A percentile compares a stretch with the other conserved stretches of the same genome.
These are phyloP conservation scores for Meandrina meandrites DNA, from an alignment of 92 coral and sea anemone species.

Conservation along the genomic window DNA sequence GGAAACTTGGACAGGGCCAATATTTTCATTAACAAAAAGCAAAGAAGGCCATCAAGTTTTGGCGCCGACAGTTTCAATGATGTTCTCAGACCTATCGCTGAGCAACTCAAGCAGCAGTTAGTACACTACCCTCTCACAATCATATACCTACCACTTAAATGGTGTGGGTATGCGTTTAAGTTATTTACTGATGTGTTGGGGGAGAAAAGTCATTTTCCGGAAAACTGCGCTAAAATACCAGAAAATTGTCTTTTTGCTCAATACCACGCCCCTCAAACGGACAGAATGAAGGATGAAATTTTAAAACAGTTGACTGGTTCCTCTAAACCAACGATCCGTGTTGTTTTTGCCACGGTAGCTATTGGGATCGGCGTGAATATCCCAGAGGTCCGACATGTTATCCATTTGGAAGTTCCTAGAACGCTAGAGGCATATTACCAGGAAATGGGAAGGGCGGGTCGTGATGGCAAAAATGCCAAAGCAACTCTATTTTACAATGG, in stretches of 20 bases:
- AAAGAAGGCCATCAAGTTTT: conserved; percentile 26
- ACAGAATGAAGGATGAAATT: conserved; percentile 56
- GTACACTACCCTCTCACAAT: conserved; percentile 54
- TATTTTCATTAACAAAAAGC: conserved; percentile 44
- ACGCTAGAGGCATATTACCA: conserved; percentile 56
- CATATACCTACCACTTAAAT: conserved; percentile 50
- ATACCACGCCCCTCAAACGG: conserved; percentile 55
- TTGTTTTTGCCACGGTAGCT: conserved; percentile 65
- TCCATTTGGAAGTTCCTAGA: conserved; percentile 55
- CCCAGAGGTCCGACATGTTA: conserved; percentile 52
- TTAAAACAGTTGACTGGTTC: conserved; percentile 39
- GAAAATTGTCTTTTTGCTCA: conserved; percentile 49
- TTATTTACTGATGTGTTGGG: conserved; percentile 28
- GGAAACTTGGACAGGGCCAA: conserved; percentile 46
- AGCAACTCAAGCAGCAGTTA: conserved; percentile 28
- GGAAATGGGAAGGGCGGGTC: conserved; percentile 63
- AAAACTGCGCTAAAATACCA: not conserved
- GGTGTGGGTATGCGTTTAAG: conserved; percentile 63
- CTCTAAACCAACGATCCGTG: conserved; percentile 15
- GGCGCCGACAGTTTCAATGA: conserved; percentile 43
- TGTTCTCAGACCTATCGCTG: conserved; percentile 43
- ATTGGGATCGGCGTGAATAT: conserved; percentile 63
- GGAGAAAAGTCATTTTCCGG: conserved; percentile 27
- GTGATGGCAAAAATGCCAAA: conserved; percentile 45
- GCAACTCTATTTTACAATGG: conserved; percentile 58